Evolutionary conservation across 2,888 invertebrate genomes (phyloP).

Genomic region (Eupithecia centaureata): DNA sequence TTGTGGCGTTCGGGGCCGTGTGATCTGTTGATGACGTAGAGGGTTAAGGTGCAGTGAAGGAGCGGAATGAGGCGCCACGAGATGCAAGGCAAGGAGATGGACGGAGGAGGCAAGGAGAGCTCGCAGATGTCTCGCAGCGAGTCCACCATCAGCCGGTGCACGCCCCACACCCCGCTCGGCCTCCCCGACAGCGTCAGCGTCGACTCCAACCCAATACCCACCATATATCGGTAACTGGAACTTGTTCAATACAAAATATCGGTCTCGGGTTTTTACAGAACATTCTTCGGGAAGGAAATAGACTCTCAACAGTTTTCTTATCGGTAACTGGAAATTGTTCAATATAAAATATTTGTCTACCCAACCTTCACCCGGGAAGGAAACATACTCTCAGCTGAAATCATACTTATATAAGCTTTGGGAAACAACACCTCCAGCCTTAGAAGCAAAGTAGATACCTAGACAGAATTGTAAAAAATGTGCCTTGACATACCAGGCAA

Average conservation of each 20-base stretch:
- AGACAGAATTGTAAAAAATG: too few species aligned
- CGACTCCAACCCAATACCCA: conserved; percentile 93
- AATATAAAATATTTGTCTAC: too few species aligned
- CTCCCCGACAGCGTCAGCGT: conserved; percentile 91
- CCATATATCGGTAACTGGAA: conserved; percentile 92
- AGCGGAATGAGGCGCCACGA: conserved; percentile 76
- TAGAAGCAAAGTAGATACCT: too few species aligned
- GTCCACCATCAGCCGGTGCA: conserved; percentile 86
- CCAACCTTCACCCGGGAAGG: too few species aligned
- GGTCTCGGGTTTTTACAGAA: too few species aligned
- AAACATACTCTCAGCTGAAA: too few species aligned
- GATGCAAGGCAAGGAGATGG: conserved; percentile 74
- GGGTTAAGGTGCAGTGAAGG: conserved; percentile 77
- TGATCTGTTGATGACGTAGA: conserved; percentile 76
- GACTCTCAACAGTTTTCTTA: too few species aligned
- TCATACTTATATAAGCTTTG: too few species aligned
- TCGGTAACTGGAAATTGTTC: too few species aligned
- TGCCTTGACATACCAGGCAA: too few species aligned
- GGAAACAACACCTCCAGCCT: too few species aligned
- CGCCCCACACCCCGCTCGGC: conserved; percentile 78
- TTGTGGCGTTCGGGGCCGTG: conserved; percentile 62
- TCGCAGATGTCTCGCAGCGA: conserved; percentile 89
- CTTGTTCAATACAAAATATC: conserved; percentile 18
- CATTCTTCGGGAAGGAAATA: too few species aligned
- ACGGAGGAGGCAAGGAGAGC: conserved; percentile 69